A percentile compares a stretch with the other conserved stretches of the same genome.
Conservation (phyloP, 2,797 vertebrate genomes). For the Poeciliopsis paucimaculata region DNA sequence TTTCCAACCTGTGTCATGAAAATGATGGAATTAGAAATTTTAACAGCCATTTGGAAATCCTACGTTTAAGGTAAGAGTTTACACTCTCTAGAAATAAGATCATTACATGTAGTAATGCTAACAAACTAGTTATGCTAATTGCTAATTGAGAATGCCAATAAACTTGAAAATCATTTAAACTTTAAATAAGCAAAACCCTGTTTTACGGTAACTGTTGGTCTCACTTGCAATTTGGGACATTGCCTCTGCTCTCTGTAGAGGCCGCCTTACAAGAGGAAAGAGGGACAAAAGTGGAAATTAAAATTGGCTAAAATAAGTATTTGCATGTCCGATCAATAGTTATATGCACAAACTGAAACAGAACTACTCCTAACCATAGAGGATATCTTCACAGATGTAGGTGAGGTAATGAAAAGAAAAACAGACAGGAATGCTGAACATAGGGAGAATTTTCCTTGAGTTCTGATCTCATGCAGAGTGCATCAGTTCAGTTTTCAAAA, state of each 20-base stretch:
- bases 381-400: background rate
- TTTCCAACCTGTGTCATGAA: background rate
- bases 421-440: slow-evolving; percentile 1
- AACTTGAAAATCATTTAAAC: background rate
- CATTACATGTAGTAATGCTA: background rate
- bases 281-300: background rate
- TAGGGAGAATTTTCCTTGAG: background rate
- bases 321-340: background rate
- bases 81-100: background rate
- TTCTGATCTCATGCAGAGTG: background rate
- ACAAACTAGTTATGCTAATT: background rate
- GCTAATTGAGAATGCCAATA: background rate
- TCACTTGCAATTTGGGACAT: background rate
- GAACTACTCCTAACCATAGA: background rate
- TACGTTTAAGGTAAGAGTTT: background rate
- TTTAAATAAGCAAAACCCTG: background rate
- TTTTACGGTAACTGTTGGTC: background rate
- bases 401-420: background rate
- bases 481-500: slow-evolving; percentile 8
- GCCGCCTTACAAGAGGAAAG: background rate
- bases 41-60: background rate
- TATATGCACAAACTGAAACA: background rate
- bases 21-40: background rate
- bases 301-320: background rate
- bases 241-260: background rate